A percentile compares a stretch with the other conserved stretches of the same genome.
phyloP scores from a whole-genome alignment of 1,140 invertebrate species.

The Camponotus floridanus region DNA sequence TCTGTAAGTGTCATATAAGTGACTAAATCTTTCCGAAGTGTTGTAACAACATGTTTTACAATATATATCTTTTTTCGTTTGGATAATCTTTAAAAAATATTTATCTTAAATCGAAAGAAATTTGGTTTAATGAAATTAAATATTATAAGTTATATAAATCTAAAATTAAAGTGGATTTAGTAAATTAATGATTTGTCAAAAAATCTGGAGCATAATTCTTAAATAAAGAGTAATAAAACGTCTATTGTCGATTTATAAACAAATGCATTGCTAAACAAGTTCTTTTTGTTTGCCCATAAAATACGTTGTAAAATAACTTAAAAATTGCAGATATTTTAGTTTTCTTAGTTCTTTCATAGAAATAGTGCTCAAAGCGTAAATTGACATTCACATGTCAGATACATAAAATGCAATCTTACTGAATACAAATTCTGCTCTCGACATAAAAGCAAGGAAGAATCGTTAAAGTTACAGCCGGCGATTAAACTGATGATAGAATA shows the following conservation, averaged over 20 bases:
- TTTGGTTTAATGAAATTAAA: no score
- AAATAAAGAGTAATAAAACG: slow-evolving; percentile 39
- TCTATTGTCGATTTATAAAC: slow-evolving; percentile 23
- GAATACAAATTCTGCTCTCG: neutral
- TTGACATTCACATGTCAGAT: slow-evolving; percentile 29
- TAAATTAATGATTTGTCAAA: neutral
- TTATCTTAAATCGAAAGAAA: neutral
- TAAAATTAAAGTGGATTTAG: neutral
- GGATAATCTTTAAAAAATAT: neutral
- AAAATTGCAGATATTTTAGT: slow-evolving; percentile 3
- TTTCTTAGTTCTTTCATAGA: neutral
- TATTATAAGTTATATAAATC: neutral
- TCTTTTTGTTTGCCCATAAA: slow-evolving; percentile 41
- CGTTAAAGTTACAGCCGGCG: slow-evolving; percentile 32
- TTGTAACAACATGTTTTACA: neutral
- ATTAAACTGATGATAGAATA: neutral
- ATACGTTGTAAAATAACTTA: neutral
- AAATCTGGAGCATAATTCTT: neutral
- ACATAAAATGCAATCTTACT: slow-evolving; percentile 1
- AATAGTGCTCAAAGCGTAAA: neutral
- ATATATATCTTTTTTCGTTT: neutral
- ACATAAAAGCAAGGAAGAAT: slow-evolving; percentile 21
- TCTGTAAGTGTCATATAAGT: slow-evolving; percentile 70
- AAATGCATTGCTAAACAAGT: slow-evolving; percentile 20
- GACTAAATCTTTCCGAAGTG: neutral